phyloP scores from a whole-genome alignment of 2,113 vertebrate genomes.

The Picathartes gymnocephalus region DNA sequence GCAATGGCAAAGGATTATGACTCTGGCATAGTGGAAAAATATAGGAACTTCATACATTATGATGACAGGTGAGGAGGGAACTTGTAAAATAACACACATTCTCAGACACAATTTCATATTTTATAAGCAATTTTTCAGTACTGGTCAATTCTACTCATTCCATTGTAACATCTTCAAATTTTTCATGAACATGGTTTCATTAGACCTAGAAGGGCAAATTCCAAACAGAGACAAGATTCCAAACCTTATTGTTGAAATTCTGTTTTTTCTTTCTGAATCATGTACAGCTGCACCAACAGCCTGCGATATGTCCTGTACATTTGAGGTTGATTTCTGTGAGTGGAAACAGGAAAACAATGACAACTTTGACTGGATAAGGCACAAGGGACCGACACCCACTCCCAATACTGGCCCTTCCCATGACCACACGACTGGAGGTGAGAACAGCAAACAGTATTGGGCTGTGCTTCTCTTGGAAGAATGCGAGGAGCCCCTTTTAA shows the following conservation, averaged over 20 bases:
- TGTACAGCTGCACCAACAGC: not conserved
- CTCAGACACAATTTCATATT: not conserved
- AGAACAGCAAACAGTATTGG: not conserved
- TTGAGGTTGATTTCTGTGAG: slow-evolving; percentile 72
- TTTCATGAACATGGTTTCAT: not conserved
- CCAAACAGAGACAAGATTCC: not conserved
- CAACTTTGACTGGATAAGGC: slow-evolving; percentile 77
- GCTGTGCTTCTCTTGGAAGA: not conserved
- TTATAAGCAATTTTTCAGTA: not conserved
- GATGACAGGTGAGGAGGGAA: not conserved
- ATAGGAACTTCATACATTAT: not conserved
- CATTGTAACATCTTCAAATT: not conserved
- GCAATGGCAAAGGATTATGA: not conserved
- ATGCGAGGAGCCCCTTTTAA: not conserved
- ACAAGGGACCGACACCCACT: slow-evolving; percentile 73
- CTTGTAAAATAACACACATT: not conserved
- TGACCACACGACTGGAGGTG: slow-evolving; percentile 81
- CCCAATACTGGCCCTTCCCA: slow-evolving; percentile 68
- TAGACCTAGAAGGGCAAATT: not conserved
- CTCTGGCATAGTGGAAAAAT: not conserved
- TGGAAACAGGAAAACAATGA: slow-evolving; percentile 76
- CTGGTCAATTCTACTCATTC: not conserved
- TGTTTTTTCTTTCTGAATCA: not conserved
- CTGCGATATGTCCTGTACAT: slow-evolving; percentile 49
- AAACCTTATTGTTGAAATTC: not conserved